Percentiles rank a stretch among this genome's conserved stretches.
phyloP scores from a whole-genome alignment of 1,140 invertebrate genomes.

The Apolygus lucorum region DNA sequence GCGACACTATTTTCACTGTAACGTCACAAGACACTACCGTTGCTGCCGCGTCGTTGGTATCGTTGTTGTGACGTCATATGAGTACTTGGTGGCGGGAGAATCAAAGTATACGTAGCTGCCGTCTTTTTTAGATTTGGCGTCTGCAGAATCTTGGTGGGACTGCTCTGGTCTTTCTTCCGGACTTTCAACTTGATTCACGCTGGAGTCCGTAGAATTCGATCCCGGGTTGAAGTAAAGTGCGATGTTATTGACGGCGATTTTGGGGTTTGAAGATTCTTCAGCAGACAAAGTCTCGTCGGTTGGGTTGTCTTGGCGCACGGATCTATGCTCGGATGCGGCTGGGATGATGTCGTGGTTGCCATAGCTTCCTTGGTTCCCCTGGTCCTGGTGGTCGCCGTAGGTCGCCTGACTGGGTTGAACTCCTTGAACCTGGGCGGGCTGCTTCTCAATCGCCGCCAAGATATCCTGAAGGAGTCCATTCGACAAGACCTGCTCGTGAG shows the following conservation, averaged over 20 bases:
- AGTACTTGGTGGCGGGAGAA: conserved; percentile 28
- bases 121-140: neutral
- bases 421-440: conserved; percentile 33
- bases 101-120: conserved; percentile 31
- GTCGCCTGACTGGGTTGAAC: conserved; percentile 19
- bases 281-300: conserved; percentile 7
- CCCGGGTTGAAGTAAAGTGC: conserved; percentile 24
- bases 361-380: conserved; percentile 18
- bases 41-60: neutral
- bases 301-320: neutral
- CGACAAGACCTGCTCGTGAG: conserved; percentile 64
- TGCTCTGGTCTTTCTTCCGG: neutral
- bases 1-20: neutral
- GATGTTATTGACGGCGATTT: neutral
- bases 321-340: conserved; percentile 8
- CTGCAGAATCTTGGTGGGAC: neutral
- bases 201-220: neutral
- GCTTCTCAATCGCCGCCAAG: conserved; percentile 60
- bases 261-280: conserved; percentile 13
- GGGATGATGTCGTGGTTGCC: conserved; percentile 19
- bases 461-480: conserved; percentile 69
- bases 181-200: neutral
- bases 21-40: neutral
- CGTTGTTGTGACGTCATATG: conserved; percentile 23
- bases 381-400: too few relatives aligned